Evolutionary conservation across 1,140 invertebrate species (phyloP).

Genomic region (Spodoptera frugiperda): DNA sequence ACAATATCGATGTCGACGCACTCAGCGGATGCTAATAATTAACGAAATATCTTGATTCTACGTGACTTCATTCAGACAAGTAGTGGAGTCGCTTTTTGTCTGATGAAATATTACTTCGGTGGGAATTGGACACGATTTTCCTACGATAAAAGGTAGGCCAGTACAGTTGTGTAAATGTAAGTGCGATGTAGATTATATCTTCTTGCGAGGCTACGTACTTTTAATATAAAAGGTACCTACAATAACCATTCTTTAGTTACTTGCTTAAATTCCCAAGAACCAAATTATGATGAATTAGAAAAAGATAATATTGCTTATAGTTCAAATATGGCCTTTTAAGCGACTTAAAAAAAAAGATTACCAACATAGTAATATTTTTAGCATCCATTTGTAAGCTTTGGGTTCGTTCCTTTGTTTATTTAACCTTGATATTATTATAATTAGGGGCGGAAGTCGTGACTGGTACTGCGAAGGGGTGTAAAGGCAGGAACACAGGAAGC

Average conservation of each 20-base stretch:
- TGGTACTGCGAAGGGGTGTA: slow-evolving; percentile 67
- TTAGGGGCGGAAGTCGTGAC: slow-evolving; percentile 62
- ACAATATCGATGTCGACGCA: slow-evolving; percentile 57
- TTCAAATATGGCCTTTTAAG: no score
- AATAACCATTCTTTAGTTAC: neutral
- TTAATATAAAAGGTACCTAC: neutral
- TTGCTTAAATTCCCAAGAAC: neutral
- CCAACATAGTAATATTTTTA: no score
- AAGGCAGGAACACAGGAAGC: slow-evolving; percentile 76
- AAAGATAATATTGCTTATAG: no score
- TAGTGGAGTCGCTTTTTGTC: slow-evolving; percentile 25
- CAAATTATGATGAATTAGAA: neutral
- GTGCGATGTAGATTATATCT: slow-evolving; percentile 9
- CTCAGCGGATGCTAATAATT: slow-evolving; percentile 59
- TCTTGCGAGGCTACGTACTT: neutral
- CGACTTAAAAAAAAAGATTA: no score
- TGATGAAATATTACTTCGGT: slow-evolving; percentile 38
- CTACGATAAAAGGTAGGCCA: slow-evolving; percentile 24
- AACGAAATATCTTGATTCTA: slow-evolving; percentile 50
- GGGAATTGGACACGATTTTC: slow-evolving; percentile 38
- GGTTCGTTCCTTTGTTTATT: slow-evolving; percentile 25
- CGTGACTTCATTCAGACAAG: slow-evolving; percentile 44
- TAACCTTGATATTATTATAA: slow-evolving; percentile 45
- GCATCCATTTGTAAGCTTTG: neutral
- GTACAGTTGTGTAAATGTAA: slow-evolving; percentile 25